A percentile compares a stretch with the other conserved stretches of the same genome.
Evolutionary conservation across 2,797 vertebrate species (phyloP).

Genomic region (Pangasius larnaudii): DNA sequence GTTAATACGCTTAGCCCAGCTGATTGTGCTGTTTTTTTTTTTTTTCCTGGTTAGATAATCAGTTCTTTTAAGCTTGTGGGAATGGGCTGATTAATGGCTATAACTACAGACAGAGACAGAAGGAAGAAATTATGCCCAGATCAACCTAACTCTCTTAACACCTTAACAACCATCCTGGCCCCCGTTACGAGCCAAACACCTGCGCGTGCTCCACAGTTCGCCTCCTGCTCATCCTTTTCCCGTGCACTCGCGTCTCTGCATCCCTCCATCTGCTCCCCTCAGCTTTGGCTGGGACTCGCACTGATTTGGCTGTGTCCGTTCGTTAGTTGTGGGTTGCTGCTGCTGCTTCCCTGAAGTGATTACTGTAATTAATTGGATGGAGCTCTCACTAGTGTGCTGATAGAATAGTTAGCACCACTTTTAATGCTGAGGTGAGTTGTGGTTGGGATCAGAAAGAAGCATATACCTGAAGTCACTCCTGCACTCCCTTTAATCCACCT

Average conservation of each 20-base stretch:
- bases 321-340: conserved; percentile 14
- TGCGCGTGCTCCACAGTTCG: conserved; percentile 30
- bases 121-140: conserved; percentile 52
- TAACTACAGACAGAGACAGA: conserved; percentile 46
- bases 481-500: neutral
- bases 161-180: conserved; percentile 40
- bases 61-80: conserved; percentile 54
- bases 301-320: conserved; percentile 28
- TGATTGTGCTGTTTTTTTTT: conserved; percentile 46
- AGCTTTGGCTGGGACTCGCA: conserved; percentile 15
- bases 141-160: conserved; percentile 28
- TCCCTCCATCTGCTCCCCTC: conserved; percentile 33
- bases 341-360: conserved; percentile 46
- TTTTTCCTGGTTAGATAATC: conserved; percentile 54
- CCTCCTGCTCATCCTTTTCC: conserved; percentile 13
- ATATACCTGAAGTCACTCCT: neutral
- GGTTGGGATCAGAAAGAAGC: neutral
- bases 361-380: conserved; percentile 57
- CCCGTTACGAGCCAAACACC: conserved; percentile 52
- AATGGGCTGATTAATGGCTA: conserved; percentile 56
- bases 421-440: neutral
- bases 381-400: conserved; percentile 34
- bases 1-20: conserved; percentile 56
- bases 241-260: conserved; percentile 32
- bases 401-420: neutral